Conservation (phyloP, 1,140 invertebrate species). For the Pseudomyrmex cubaensis region DNA sequence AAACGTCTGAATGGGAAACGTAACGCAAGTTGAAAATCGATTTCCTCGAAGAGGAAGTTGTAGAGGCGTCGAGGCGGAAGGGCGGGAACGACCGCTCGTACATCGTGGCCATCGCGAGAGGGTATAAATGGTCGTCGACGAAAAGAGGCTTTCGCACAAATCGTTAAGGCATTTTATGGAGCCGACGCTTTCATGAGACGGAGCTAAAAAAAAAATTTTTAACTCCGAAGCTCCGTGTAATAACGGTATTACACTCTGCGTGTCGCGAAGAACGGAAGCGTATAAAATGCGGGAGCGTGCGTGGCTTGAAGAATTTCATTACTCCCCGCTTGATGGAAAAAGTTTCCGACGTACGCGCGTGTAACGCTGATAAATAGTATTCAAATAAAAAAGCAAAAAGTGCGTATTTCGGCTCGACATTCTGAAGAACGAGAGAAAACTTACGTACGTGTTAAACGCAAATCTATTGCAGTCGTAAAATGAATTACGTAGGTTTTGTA, state of each 20-base stretch:
- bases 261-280: not conserved
- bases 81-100: not conserved
- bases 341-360: constrained; percentile 45
- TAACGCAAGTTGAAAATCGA: constrained; percentile 51
- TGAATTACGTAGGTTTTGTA: not conserved
- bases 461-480: not conserved
- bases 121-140: constrained; percentile 10
- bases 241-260: not conserved
- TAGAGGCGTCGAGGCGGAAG: not conserved
- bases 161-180: constrained; percentile 20
- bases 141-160: constrained; percentile 19
- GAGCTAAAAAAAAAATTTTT: not conserved
- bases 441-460: no score
- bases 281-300: not conserved
- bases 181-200: constrained; percentile 3
- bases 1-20: constrained; percentile 21
- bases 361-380: constrained; percentile 32
- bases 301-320: constrained; percentile 65
- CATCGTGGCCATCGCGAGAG: constrained; percentile 31
- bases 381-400: constrained; percentile 57
- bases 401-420: constrained; percentile 41
- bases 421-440: no score
- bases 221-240: not conserved
- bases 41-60: constrained; percentile 42
- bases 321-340: constrained; percentile 67